phyloP scores from a whole-genome alignment of 2,113 vertebrate genomes.

The Pygoscelis adeliae region DNA sequence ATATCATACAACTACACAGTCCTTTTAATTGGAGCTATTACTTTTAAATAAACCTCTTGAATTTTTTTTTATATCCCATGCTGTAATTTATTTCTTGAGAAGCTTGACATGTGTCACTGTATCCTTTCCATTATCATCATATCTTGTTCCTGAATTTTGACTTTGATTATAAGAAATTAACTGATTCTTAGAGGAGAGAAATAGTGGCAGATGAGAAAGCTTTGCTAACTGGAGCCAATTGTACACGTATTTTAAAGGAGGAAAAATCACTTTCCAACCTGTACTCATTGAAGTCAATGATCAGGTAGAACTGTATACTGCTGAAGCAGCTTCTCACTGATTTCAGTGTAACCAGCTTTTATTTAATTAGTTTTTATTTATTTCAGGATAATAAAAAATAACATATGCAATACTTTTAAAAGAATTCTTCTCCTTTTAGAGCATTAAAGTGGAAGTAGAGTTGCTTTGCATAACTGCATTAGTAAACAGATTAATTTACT shows the following conservation, averaged over 20 bases:
- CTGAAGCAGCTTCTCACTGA: background rate
- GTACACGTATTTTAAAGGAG: background rate
- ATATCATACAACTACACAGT: too few relatives aligned
- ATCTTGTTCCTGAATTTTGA: background rate
- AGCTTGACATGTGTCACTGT: background rate
- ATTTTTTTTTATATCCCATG: background rate
- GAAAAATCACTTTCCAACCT: background rate
- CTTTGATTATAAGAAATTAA: background rate
- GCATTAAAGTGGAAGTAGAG: background rate
- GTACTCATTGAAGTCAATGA: background rate
- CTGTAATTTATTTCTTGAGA: background rate
- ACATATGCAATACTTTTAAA: background rate
- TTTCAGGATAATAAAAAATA: background rate
- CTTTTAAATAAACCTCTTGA: background rate
- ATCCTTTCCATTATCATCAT: background rate
- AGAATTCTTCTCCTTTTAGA: background rate
- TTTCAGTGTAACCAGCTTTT: background rate
- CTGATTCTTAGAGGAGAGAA: background rate
- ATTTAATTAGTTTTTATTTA: background rate
- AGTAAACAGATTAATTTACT: constrained; percentile 48
- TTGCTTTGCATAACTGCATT: constrained; percentile 19
- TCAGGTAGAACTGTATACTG: background rate
- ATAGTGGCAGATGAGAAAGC: background rate
- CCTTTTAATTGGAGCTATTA: background rate
- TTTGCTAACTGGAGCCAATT: background rate